A percentile compares a stretch with the other conserved stretches of the same genome.
Conservation (phyloP, 2,888 invertebrate genomes). For the Amphipyra berbera region DNA sequence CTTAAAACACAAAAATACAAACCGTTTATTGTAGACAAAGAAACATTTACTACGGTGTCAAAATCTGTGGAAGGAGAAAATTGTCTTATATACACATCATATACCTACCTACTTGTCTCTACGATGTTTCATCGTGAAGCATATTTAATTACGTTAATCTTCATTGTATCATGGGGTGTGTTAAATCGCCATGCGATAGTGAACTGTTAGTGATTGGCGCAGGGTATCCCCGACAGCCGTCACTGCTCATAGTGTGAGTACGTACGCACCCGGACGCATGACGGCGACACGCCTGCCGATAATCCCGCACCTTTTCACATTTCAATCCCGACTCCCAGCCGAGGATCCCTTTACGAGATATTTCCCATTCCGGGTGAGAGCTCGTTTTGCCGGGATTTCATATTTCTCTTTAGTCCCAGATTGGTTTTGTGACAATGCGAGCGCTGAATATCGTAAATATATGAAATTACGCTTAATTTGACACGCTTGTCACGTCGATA, state of each 20-base stretch:
- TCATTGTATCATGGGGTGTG: too few relatives aligned
- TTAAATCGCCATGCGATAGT: neutral
- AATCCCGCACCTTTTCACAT: slow-evolving; percentile 1
- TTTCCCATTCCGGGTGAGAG: neutral
- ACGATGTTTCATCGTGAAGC: too few relatives aligned
- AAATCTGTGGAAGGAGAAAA: too few relatives aligned
- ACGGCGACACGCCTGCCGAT: too few relatives aligned
- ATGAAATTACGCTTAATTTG: slow-evolving; percentile 5
- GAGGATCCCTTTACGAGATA: slow-evolving; percentile 3
- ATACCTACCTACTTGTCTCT: too few relatives aligned
- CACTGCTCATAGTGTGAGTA: too few relatives aligned
- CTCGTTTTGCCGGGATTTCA: neutral
- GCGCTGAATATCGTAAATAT: neutral
- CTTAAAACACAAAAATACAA: too few relatives aligned
- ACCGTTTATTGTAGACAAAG: too few relatives aligned
- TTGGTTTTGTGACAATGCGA: neutral
- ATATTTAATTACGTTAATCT: too few relatives aligned
- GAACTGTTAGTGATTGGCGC: neutral
- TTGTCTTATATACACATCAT: too few relatives aligned
- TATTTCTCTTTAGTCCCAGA: slow-evolving; percentile 7
- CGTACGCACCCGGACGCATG: too few relatives aligned
- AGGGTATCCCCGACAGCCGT: neutral
- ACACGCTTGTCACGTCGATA: neutral
- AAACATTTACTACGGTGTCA: too few relatives aligned
- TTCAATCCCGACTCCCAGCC: neutral